Base-by-base conservation (phyloP, 2,888 invertebrate species). In the Vanessa cardui region DNA sequence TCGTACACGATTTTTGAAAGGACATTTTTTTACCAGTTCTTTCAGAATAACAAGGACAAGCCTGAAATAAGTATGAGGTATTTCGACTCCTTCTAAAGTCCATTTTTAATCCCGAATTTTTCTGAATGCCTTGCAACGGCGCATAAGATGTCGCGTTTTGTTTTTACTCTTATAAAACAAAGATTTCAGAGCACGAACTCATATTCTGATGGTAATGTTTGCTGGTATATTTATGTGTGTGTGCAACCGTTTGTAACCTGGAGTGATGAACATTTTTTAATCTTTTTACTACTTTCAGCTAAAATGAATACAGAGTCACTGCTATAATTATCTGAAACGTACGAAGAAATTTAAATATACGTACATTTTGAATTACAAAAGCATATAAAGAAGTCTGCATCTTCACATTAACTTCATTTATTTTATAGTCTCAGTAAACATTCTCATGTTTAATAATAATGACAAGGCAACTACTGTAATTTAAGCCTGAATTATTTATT, bases 41-140 rank as follows among this genome's bases (percentile, higher is more conserved):
- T 59, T 59, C 45, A 45, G n/a, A 54, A 54, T 31, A 15, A 59
- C 59, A 46, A 26, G 16, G 26, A 8, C 46, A 18, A 45, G 59
- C 12, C 46, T 45, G n/a, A 59, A 59, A 59, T 26, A 59, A 59
- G 21, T 59, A 46, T 46, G 26, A 45, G 46, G 46, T 46, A 46
- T n/a, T 46, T 45, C 6, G n/a, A 26, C 26, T 26, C 12, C 8
- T 45, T 46, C 46, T 59, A n/a, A 56, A 16, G 33, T 46, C 26
- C n/a, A 59, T 59, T 59, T 59, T 59, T 46, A 46, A n/a, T 62
- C 56, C 54, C 45, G 61, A 66, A 66, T 61, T 56, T 39, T 46
- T 20, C 44, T 59, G 60, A 58, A 66, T 62, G 62, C 58, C 62
- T 62, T 20, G 39, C 44, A 56, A 49, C 66, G 39, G 21, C 50